Evolutionary conservation across 2,888 invertebrate species (phyloP), one percentile per base, ranked within the genome.

Genomic region (Pollenia amentaria): DNA sequence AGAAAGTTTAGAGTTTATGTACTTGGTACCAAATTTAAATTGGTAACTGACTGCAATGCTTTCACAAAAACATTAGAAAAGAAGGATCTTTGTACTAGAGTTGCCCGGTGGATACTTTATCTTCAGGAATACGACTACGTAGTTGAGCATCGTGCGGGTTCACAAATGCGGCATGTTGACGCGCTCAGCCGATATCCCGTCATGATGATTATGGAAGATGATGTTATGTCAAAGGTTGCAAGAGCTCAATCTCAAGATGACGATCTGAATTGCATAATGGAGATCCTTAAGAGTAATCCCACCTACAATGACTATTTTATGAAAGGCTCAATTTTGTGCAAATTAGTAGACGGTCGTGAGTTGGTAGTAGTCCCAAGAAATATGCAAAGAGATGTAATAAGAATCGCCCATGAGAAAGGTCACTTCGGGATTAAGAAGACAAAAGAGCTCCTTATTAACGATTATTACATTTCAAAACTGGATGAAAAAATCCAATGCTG

Each of bases 81-180:
- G 29, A 88, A 87, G 46, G 80, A 88, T 65, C 67, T 88, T 11
- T 76, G 88, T 4, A 65, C 84, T 7, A 53, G 83, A 44, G 89
- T 88, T 4, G 82, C 79, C 4, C 70, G 85, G 53, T 88, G 85
- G 88, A 70, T 87, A 7, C 44, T 81, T 18, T 18, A 78, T n/a
- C 40, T 82, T 14, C 72, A 78, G 65, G 84, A 78, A 21, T 78
- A 57, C n/a, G 64, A 75, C 16, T 89, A 88, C 53, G 69, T 53
- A 9, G 84, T 87, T n/a, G 87, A 89, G 57, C 89, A 90, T 78
- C 85, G 88, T 11, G 42, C 77, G 10, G 87, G 85, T 0, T 57
- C 40, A 0, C 48, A 78, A 29, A 81, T 89, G 87, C 87, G 78
- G n/a, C 87, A 88, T 29, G 89, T 88, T 1, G 82, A 82, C 18